Base-by-base conservation (phyloP, 2,797 vertebrate species). In the Syngnathus rostellatus region DNA sequence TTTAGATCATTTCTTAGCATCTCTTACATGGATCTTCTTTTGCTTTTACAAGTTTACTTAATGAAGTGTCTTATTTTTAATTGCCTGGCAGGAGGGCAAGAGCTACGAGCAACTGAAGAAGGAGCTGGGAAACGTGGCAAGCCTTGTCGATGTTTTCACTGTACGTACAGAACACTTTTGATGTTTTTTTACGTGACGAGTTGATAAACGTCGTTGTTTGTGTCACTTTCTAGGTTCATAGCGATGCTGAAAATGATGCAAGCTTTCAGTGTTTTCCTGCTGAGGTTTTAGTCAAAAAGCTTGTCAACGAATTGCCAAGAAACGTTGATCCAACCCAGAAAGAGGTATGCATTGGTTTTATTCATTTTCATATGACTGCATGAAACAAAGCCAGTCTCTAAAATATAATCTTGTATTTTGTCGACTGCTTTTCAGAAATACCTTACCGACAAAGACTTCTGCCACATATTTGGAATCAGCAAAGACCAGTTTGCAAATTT, bases 21-120 rank as follows among this genome's bases (percentile, higher is more conserved):
- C 41, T 43, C 41, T 12, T 12, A 43, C 4, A 43, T 12, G 31
- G 31, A 4, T 31, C 31, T 31, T 31, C 31, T 31, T 31, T 31
- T 31, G 31, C 41, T 50, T 50, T 5, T 7, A 6, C 17, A 17
- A 14, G 46, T 50, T 16, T n/a, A 50, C 46, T 6, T n/a, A 50
- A 50, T 50, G 63, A 64, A 8, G 17, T 55, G 2, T 8, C 40
- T 55, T 19, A 10, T 68, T 75, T 6, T 14, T 73, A 31, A 37
- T 57, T 25, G 21, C 12, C 21, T 72, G 77, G 12, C 66, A 97
- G 94, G 89, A 72, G 69, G 93, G 93, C 48, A 93, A 93, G 76
- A 92, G 91, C 6, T 96, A 97, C 0, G 92, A 95, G 71, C 88
- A 94, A 57, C 66, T 95, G 84, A 94, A 93, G 85, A 78, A 85